Conservation (phyloP, 2,797 vertebrate species). For the Chanos chanos region DNA sequence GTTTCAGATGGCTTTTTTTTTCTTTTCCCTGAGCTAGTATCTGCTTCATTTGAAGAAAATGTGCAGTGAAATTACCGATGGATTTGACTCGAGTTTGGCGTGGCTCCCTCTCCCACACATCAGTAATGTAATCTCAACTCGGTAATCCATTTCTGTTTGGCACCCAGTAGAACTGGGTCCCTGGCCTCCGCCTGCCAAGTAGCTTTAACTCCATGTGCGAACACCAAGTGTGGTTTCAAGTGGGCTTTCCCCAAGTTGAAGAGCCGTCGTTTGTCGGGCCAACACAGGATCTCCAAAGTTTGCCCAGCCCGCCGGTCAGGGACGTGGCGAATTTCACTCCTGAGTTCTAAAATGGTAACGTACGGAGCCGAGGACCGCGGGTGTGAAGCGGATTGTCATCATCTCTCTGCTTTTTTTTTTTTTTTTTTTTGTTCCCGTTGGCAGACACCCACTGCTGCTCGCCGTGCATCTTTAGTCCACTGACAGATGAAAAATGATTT, state of each 20-base stretch:
- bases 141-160: no score
- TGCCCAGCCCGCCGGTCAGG: conserved; percentile 54
- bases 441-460: conserved; percentile 8
- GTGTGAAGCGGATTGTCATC: conserved; percentile 40
- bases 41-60: no score
- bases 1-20: no score
- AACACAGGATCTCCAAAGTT: conserved; percentile 69
- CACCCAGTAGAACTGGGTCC: no score
- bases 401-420: conserved; percentile 17
- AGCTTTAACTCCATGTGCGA: not conserved
- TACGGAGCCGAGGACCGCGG: conserved; percentile 41
- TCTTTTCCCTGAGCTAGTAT: no score
- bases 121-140: no score
- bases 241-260: conserved; percentile 45
- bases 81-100: no score
- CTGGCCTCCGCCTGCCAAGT: not conserved
- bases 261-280: conserved; percentile 46
- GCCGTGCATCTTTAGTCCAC: conserved; percentile 3
- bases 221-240: not conserved
- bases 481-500: conserved; percentile 12
- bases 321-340: conserved; percentile 69
- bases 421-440: no score
- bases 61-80: no score
- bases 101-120: no score
- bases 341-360: conserved; percentile 63